Base-by-base conservation (phyloP, 64 coral and sea anemone species). In the Hydrozoanthus tunicans region DNA sequence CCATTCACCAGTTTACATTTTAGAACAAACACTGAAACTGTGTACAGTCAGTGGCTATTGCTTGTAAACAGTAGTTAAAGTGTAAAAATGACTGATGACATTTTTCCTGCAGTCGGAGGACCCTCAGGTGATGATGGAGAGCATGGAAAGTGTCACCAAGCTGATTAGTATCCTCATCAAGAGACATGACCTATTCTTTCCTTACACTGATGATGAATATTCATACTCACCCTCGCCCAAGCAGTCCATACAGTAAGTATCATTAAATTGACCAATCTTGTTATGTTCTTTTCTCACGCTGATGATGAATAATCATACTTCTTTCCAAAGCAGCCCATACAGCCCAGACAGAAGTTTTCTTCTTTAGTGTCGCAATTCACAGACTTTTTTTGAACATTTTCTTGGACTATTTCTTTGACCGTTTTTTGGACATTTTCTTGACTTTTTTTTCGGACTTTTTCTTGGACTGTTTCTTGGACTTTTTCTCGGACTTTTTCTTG, bases 91-190 rank as follows among this genome's bases (percentile, higher is more conserved):
- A 43, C 32, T 43, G 32, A 25, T 86, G 14, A 51, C 7, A 53
- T 55, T 53, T 70, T 17, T 58, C 24, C 70, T 91, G 32, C 17
- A 99, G 97, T 99, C 97, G 7, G 97, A 99, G 76, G 94, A 99
- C 70, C 97, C 92, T 0, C 94, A 92, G 62, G 90, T 99, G 51
- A 93, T 99, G 94, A 99, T 99, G 94, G 97, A 99, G 13, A 94
- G 94, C 73, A 79, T 94, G 77, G 92, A 89, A 69, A 90, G 90
- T 72, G 94, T 99, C 51, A 99, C 94, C 6, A 91, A 93, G 52
- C 72, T 99, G 10, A 94, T 95, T 57, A 93, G 92, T 55, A 99
- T 99, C 51, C 77, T 99, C 23, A 99, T 99, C 69, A 90, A 88
- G 63, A 90, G 66, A 89, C 97, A 99, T 13, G 77, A 99, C 60